Conservation (phyloP, 2,113 vertebrate species). For the Zosterops hypoxanthus region DNA sequence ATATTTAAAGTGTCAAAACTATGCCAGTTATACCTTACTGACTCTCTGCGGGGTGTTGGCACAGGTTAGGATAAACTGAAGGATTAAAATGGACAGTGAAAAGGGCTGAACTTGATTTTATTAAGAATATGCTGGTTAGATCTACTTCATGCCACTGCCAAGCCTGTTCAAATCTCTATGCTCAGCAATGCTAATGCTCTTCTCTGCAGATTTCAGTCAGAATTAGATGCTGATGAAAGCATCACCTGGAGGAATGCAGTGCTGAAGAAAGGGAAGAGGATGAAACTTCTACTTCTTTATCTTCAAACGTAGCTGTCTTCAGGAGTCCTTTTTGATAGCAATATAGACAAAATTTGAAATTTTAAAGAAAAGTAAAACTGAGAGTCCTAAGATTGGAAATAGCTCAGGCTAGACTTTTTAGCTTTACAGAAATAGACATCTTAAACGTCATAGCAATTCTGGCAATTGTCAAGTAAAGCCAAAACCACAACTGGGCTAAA, state of each 20-base stretch:
- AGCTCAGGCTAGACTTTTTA: neutral
- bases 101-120: neutral
- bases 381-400: neutral
- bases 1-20: neutral
- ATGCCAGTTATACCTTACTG: neutral
- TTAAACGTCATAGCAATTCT: neutral
- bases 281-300: conserved; percentile 9
- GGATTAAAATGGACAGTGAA: neutral
- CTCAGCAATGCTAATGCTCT: neutral
- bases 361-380: neutral
- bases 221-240: conserved; percentile 25
- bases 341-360: neutral
- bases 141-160: neutral
- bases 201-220: neutral
- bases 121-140: neutral
- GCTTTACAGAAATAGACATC: neutral
- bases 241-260: neutral
- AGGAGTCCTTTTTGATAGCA: neutral
- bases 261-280: neutral
- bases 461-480: neutral
- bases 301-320: neutral
- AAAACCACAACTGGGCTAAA: neutral
- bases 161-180: neutral
- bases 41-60: neutral
- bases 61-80: neutral